Evolutionary conservation across 2,797 vertebrate species (phyloP).

Genomic region (Adelosebastes latens): DNA sequence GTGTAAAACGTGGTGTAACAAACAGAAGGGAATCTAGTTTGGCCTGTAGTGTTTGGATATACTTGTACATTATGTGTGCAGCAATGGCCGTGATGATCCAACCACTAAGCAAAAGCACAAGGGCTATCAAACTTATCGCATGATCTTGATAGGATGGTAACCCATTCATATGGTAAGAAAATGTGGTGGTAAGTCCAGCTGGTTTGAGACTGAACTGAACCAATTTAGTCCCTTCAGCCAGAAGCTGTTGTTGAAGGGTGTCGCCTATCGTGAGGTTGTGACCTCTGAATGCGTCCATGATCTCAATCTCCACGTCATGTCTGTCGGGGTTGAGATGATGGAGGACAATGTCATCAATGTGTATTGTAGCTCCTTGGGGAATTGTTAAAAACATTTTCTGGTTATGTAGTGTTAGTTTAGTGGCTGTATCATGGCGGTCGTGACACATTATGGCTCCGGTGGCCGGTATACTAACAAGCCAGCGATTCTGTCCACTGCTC

Average conservation of each 20-base stretch:
- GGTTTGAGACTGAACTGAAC: not conserved
- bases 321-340: not conserved
- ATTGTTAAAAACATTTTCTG: not conserved
- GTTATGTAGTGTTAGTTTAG: not conserved
- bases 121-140: rapidly evolving
- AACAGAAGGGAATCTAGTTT: not conserved
- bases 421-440: not conserved
- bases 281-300: not conserved
- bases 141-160: not conserved
- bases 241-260: not conserved
- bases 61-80: not conserved
- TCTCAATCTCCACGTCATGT: not conserved
- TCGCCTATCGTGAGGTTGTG: not conserved
- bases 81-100: not conserved
- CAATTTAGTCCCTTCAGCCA: not conserved
- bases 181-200: not conserved
- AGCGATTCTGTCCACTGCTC: too few relatives aligned
- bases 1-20: too few relatives aligned
- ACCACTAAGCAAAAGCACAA: not conserved
- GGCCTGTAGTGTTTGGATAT: not conserved
- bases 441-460: not conserved
- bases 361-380: not conserved
- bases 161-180: rapidly evolving
- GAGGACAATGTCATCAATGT: not conserved
- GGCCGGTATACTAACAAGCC: not conserved